Evolutionary conservation across 2,888 invertebrate genomes (phyloP).

Genomic region (Sepiola atlantica): DNA sequence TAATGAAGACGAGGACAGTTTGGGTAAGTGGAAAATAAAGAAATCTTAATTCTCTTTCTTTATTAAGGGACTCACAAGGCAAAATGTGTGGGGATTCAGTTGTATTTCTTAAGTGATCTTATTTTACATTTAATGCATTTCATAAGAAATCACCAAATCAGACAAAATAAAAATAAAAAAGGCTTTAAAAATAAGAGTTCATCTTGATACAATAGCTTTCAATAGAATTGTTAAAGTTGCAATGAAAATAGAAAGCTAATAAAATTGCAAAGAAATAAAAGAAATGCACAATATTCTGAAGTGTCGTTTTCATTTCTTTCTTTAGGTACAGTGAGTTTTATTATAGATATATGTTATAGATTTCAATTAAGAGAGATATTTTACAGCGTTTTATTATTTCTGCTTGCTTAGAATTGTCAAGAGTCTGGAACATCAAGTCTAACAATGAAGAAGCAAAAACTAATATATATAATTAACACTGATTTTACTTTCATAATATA

Average conservation of each 20-base stretch:
- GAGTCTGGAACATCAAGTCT: not conserved
- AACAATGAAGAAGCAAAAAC: not conserved
- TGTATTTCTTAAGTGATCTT: no score
- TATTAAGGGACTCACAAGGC: no score
- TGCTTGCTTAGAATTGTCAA: not conserved
- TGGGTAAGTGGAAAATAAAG: no score
- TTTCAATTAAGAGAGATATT: not conserved
- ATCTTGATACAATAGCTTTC: not conserved
- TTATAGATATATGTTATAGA: not conserved
- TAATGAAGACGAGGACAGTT: no score
- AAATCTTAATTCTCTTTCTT: no score
- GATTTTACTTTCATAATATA: not conserved
- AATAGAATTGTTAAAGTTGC: not conserved
- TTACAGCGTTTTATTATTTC: not conserved
- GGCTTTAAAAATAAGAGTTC: not conserved
- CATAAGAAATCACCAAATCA: not conserved
- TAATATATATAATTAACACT: not conserved
- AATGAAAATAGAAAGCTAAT: not conserved
- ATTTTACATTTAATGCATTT: not conserved
- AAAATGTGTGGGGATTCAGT: no score
- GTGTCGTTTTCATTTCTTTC: not conserved
- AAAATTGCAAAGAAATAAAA: not conserved
- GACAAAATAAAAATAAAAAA: not conserved
- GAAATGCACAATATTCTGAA: not conserved
- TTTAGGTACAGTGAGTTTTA: not conserved